Percentiles rank a stretch among this genome's conserved stretches.
Conservation (phyloP, 2,113 vertebrate species). For the Phalacrocorax pelagicus region DNA sequence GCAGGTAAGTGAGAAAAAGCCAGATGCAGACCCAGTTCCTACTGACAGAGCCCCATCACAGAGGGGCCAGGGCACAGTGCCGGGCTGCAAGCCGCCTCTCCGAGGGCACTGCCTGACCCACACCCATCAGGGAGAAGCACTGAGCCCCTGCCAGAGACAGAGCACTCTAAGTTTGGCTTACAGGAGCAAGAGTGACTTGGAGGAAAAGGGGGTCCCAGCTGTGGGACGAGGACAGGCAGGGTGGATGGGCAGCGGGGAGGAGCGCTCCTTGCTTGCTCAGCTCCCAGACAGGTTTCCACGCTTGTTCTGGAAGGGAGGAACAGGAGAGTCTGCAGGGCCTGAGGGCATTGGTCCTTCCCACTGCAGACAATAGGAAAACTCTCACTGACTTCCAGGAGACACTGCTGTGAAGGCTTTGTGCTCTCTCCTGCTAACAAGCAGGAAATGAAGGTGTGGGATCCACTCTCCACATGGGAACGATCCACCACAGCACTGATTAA, state of each 20-base stretch:
- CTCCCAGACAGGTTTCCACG: background rate
- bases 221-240: background rate
- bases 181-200: background rate
- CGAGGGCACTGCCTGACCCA: background rate
- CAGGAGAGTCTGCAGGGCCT: background rate
- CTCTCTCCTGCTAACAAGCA: background rate
- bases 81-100: background rate
- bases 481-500: background rate
- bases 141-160: background rate
- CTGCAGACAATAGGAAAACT: background rate
- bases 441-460: background rate
- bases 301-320: background rate
- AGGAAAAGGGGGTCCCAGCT: background rate
- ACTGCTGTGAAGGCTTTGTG: background rate
- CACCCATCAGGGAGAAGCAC: background rate
- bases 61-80: background rate
- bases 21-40: background rate
- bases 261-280: background rate
- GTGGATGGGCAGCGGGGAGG: background rate
- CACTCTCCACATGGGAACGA: background rate
- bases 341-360: background rate
- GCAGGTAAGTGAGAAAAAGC: background rate
- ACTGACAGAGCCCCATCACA: background rate
- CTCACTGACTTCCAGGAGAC: background rate
- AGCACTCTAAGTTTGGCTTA: background rate